Conservation (phyloP, 2,888 invertebrate genomes). For the Lamellibrachia satsuma region DNA sequence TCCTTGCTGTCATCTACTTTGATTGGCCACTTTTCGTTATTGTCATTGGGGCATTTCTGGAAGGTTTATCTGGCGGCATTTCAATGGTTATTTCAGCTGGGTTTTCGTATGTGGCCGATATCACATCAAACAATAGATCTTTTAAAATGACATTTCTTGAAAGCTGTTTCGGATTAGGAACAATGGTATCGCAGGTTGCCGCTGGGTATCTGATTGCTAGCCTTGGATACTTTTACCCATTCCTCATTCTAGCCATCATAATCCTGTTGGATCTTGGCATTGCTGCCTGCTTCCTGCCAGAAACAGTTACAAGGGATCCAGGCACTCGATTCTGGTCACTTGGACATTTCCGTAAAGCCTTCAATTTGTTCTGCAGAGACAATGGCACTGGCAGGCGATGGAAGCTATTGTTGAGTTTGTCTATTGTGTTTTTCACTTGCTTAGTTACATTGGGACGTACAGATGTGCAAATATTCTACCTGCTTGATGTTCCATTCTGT, state of each 20-base stretch:
- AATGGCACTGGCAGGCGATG: neutral
- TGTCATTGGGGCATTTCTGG: neutral
- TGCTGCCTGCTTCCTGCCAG: neutral
- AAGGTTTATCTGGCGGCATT: neutral
- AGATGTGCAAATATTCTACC: neutral
- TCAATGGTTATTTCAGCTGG: neutral
- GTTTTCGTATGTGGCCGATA: neutral
- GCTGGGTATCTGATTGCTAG: neutral
- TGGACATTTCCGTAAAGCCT: neutral
- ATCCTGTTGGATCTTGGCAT: neutral
- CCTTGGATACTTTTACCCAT: neutral
- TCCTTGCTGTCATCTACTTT: neutral
- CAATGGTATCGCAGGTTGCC: neutral
- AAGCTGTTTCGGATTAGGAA: neutral
- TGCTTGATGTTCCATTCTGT: neutral
- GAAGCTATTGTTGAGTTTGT: neutral
- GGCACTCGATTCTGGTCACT: neutral
- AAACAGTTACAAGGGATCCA: neutral
- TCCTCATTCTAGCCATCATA: neutral
- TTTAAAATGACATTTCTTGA: neutral
- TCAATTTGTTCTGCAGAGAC: neutral
- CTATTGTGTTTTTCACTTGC: neutral
- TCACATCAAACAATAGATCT: neutral
- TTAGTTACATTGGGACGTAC: neutral
- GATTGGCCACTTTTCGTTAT: neutral